Evolutionary conservation across 2,888 invertebrate genomes (phyloP).

Genomic region (Zelleria hepariella): DNA sequence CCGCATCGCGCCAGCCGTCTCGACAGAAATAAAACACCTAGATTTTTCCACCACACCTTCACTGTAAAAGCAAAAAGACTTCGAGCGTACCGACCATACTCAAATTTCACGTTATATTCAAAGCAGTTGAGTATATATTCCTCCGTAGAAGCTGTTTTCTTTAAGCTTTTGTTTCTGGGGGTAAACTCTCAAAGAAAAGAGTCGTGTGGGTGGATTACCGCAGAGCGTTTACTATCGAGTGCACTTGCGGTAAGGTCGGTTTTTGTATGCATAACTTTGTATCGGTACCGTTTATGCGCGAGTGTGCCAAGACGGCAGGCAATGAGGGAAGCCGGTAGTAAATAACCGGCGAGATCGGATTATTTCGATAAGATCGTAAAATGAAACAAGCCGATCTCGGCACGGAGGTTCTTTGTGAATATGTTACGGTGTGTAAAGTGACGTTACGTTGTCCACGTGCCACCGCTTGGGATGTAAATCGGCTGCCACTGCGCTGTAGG

Average conservation of each 20-base stretch:
- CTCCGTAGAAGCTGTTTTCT: slow-evolving; percentile 14
- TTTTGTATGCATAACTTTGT: slow-evolving; percentile 29
- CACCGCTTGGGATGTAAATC: slow-evolving; percentile 26
- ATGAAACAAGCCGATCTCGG: slow-evolving; percentile 60
- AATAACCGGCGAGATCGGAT: slow-evolving; percentile 69
- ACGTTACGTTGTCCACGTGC: slow-evolving; percentile 38
- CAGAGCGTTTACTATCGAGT: slow-evolving; percentile 39
- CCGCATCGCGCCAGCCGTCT: slow-evolving; percentile 38
- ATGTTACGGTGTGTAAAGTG: slow-evolving; percentile 29
- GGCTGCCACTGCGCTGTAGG: slow-evolving; percentile 12
- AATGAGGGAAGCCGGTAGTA: slow-evolving; percentile 62
- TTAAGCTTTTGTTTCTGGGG: slow-evolving; percentile 27
- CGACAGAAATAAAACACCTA: slow-evolving; percentile 65
- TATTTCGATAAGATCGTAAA: slow-evolving; percentile 72
- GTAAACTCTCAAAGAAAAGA: slow-evolving; percentile 37
- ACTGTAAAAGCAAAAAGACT: slow-evolving; percentile 10
- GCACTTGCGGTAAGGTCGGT: slow-evolving; percentile 38
- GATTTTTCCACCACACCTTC: slow-evolving; percentile 61
- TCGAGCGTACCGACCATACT: not conserved
- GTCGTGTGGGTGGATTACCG: slow-evolving; percentile 28
- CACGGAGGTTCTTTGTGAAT: slow-evolving; percentile 57
- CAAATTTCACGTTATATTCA: not conserved
- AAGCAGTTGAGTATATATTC: not conserved
- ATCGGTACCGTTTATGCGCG: slow-evolving; percentile 29
- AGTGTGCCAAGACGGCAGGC: slow-evolving; percentile 26